These are phyloP conservation scores for Linnaemya vulpina DNA, from an alignment of 2,888 invertebrate species.

Conservation along the genomic window DNA sequence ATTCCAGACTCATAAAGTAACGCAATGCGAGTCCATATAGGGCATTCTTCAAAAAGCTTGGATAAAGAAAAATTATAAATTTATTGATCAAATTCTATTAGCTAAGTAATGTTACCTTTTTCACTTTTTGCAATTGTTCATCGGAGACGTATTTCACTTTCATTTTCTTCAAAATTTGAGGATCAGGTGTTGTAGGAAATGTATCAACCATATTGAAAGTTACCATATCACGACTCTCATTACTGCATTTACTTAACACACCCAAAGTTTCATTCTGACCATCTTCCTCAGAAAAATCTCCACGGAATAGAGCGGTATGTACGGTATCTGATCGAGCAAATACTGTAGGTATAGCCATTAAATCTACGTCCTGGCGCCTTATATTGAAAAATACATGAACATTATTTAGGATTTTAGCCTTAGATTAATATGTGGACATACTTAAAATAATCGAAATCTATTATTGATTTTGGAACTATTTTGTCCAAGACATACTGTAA, in stretches of 20 bases:
- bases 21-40: constrained; percentile 94
- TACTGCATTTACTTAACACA: constrained; percentile 84
- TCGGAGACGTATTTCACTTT: constrained; percentile 83
- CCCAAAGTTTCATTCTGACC: constrained; percentile 83
- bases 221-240: constrained; percentile 86
- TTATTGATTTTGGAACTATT: constrained; percentile 85
- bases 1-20: constrained; percentile 87
- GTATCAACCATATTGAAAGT: constrained; percentile 86
- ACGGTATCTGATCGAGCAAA: constrained; percentile 91
- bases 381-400: background rate
- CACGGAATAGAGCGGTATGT: constrained; percentile 78
- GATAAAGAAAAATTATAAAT: background rate
- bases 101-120: constrained; percentile 79
- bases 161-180: constrained; percentile 85
- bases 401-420: background rate
- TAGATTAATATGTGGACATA: constrained; percentile 58
- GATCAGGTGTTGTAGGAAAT: constrained; percentile 86
- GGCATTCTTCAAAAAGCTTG: constrained; percentile 91
- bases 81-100: background rate
- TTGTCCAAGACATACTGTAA: constrained; percentile 85
- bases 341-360: constrained; percentile 89
- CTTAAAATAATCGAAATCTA: constrained; percentile 85
- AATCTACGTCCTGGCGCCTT: constrained; percentile 83
- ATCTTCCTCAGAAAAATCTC: constrained; percentile 81
- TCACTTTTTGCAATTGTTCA: constrained; percentile 84